Base-by-base conservation (phyloP, 1,140 invertebrate genomes). In the Dendrolimus kikuchii region DNA sequence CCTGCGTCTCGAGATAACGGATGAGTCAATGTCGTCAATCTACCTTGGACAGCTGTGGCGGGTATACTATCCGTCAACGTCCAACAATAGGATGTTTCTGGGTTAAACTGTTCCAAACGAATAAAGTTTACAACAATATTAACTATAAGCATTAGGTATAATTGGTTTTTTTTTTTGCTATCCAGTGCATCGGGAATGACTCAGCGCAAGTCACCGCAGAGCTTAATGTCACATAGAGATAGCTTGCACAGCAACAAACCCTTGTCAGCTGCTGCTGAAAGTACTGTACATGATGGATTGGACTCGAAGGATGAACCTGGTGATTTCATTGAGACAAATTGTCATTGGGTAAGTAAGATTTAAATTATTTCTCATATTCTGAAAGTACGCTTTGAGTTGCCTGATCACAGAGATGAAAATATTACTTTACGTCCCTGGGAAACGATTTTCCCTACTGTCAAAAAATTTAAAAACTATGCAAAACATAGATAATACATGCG, bases 301-400 rank as follows among this genome's bases (percentile, higher is more conserved):
- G 93, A 95, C 74, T 90, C 93, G 9, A 92, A 93, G 64, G 96
- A 97, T 60, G 96, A 98, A 77, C 96, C 96, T 5, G 95, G 93
- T 2, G 97, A 99, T 76, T 99, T 99, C 70, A 95, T 98, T 52
- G 98, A 99, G 78, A 99, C 98, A 0, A 97, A 99, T 81, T 99
- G 98, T 82, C 96, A 98, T 85, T 99, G 98, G 98, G 92, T 94
- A 68, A 74, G 71, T 60, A 40, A 49, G 6, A 38, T 41, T 23
- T 6, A 49, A 36, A 23, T 23, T 23, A 23, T 23, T 23, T 23
- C 3, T 23, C 23, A 23, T 23, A 23, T 23, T 23, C 23, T 23
- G 23, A 23, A 23, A 23, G 23, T 23, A 23, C 23, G 23, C 23
- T 23, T 23, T n/a, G n/a, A n/a, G n/a, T n/a, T n/a, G n/a, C n/a